Base-by-base conservation (phyloP, 2,113 vertebrate genomes). In the Eulacestoma nigropectus region DNA sequence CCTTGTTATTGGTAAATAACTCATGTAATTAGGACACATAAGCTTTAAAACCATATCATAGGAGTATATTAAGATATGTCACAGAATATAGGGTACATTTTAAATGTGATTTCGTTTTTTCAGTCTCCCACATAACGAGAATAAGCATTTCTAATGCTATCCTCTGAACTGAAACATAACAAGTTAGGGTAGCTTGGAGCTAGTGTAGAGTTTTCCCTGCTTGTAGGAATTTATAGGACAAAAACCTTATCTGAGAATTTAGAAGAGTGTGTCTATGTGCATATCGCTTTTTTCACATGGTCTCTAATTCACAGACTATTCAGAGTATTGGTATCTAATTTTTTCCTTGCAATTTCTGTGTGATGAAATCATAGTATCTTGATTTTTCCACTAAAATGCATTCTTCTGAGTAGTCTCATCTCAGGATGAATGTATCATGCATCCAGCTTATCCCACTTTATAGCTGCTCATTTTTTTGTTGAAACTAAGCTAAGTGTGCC, bases 1-100 rank as follows among this genome's bases (percentile, higher is more conserved):
- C 69, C 98, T 99, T 96, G 96, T 98, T 88, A 76, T 98, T 52
- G 98, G 98, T 99, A 96, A 98, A 98, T 87, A 67, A 82, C 32
- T 84, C 3, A 37, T 0, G 1, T 19, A 39, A 69, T 55, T 20
- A 55, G 42, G 12, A 57, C 21, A 57, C 3, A 18, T 9, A 69
- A 52, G 7, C 27, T 84, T 70, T 10, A 11, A 76, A 81, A 70
- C 41, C 52, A 30, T 39, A 21, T 49, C 13, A 39, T 30, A 60
- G 18, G 13, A 75, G 7, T 26, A 25, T 47, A 67, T 67, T 84
- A 78, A 75, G 33, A 68, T 46, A 23, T 2, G 3, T 64, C 59
- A 62, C 23, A 69, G 37, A 52, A 15, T 39, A 63, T 2, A 63
- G 30, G 37, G 32, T 52, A 57, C 6, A n/a, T 53, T 76, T 79